Evolutionary conservation across 2,888 invertebrate genomes (phyloP).

Genomic region (Drosophila fulvimacula): DNA sequence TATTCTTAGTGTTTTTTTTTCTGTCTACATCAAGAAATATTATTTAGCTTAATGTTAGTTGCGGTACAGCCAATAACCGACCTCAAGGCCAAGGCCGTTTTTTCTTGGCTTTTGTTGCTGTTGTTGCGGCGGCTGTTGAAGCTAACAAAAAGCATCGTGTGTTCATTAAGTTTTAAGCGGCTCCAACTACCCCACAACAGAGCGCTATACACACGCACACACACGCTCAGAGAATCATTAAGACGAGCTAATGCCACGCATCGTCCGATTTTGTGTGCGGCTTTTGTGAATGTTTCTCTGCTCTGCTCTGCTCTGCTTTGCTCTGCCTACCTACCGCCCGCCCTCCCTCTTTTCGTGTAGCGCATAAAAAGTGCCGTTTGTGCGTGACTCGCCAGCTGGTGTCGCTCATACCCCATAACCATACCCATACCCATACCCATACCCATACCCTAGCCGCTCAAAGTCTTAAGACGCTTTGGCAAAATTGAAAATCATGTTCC

Average conservation of each 20-base stretch:
- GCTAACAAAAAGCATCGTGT: constrained; percentile 50
- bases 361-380: constrained; percentile 58
- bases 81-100: constrained; percentile 76
- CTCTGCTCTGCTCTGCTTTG: neutral
- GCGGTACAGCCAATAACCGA: constrained; percentile 77
- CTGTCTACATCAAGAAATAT: constrained; percentile 19
- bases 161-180: constrained; percentile 75
- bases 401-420: constrained; percentile 14
- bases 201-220: constrained; percentile 27
- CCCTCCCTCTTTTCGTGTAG: neutral
- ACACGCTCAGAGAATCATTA: constrained; percentile 28
- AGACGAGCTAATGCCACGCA: constrained; percentile 64
- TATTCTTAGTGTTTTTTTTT: constrained; percentile 5
- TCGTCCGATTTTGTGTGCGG: constrained; percentile 61
- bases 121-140: constrained; percentile 13
- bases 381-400: constrained; percentile 53
- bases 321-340: neutral
- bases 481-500: constrained; percentile 63
- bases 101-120: neutral
- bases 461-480: constrained; percentile 22
- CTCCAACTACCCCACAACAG: constrained; percentile 58
- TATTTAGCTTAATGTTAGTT: constrained; percentile 76
- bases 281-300: constrained; percentile 42
- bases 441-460: neutral
- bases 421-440: neutral